Evolutionary conservation across 1,140 invertebrate species (phyloP), one percentile per base, ranked within the genome.

Genomic region (Proales similis): DNA sequence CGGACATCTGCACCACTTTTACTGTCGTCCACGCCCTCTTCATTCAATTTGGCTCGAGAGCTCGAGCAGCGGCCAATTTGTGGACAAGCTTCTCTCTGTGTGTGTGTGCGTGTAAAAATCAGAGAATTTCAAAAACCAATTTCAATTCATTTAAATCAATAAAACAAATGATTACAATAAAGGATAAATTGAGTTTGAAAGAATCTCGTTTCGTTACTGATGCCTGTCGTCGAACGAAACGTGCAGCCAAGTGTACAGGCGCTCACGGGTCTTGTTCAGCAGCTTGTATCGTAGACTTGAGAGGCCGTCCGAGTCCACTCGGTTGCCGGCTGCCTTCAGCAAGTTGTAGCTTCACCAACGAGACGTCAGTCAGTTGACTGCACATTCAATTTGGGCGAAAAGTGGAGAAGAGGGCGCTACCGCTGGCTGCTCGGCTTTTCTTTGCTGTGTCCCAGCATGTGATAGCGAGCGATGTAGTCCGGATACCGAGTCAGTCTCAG

Each of bases 141-240:
- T n/a, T n/a, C n/a, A n/a, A n/a, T n/a, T n/a, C n/a, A n/a, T n/a
- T n/a, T n/a, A n/a, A n/a, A n/a, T n/a, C n/a, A n/a, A n/a, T n/a
- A n/a, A n/a, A n/a, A n/a, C n/a, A n/a, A n/a, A n/a, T n/a, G n/a
- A n/a, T n/a, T n/a, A n/a, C n/a, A n/a, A n/a, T n/a, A n/a, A n/a
- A n/a, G n/a, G n/a, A n/a, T n/a, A n/a, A n/a, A n/a, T n/a, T n/a
- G n/a, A n/a, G n/a, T n/a, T n/a, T n/a, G n/a, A n/a, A n/a, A n/a
- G n/a, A n/a, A n/a, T n/a, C n/a, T n/a, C n/a, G n/a, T n/a, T n/a
- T n/a, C n/a, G n/a, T n/a, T n/a, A n/a, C n/a, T n/a, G n/a, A n/a
- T n/a, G n/a, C n/a, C n/a, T n/a, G n/a, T n/a, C n/a, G n/a, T 57
- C 51, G 27, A 57, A 57, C 0, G 51, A 57, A 17, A 57, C 51